Percentiles rank a stretch among this genome's conserved stretches.
phyloP scores from a whole-genome alignment of 2,797 vertebrate genomes.

The Fratercula arctica region DNA sequence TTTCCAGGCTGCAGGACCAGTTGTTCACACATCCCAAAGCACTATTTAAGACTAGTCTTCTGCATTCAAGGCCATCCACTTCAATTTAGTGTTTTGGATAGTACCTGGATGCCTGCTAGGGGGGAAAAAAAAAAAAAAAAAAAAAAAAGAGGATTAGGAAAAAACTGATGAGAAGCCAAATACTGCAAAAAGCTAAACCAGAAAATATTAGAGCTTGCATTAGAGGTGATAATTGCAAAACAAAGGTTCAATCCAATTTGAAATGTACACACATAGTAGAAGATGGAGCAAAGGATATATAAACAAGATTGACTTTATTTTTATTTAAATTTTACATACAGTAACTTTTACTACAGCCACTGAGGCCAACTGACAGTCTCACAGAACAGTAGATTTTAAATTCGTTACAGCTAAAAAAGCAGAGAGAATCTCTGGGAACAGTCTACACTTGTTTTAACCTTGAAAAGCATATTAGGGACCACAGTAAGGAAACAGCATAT shows the following conservation, averaged over 20 bases:
- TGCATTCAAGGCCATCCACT: neutral
- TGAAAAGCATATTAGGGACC: neutral
- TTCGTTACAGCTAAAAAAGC: neutral
- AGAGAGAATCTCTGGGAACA: neutral
- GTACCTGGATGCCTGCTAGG: neutral
- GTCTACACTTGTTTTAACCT: neutral
- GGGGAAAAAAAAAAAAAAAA: too few species aligned
- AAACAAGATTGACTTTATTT: slow-evolving; percentile 50
- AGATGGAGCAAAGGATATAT: neutral
- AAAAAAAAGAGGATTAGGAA: neutral
- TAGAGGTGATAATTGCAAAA: neutral
- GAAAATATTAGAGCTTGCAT: neutral
- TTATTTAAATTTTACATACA: neutral
- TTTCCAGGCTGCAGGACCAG: neutral
- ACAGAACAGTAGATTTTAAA: neutral
- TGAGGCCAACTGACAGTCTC: neutral
- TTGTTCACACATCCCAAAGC: neutral
- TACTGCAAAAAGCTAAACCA: neutral
- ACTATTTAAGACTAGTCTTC: neutral
- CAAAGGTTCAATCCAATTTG: neutral
- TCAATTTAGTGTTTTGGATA: neutral
- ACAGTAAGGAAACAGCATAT: slow-evolving; percentile 27
- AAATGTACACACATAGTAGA: neutral
- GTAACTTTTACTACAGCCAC: neutral
- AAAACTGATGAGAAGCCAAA: neutral